Conservation (phyloP, 2,888 invertebrate species). For the Acleris sparsana region DNA sequence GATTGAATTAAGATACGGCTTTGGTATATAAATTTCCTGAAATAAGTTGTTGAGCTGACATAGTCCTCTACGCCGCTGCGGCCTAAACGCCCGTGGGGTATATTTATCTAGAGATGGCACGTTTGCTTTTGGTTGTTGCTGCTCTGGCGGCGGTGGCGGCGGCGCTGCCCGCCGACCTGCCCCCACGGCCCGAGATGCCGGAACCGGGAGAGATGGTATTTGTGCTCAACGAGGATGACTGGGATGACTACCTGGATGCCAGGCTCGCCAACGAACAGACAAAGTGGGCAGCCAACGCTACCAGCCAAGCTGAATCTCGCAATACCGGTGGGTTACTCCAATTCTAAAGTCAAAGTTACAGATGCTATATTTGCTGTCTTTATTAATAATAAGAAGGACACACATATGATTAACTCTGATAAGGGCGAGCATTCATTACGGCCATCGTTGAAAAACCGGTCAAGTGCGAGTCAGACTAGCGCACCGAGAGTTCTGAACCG, state of each 20-base stretch:
- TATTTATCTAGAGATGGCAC: slow-evolving; percentile 36
- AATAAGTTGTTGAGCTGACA: background rate
- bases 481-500: too few species aligned
- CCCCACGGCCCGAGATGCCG: slow-evolving; percentile 41
- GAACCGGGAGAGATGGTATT: slow-evolving; percentile 67
- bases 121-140: slow-evolving; percentile 47
- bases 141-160: slow-evolving; percentile 47
- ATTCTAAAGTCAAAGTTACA: too few species aligned
- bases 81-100: background rate
- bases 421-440: too few species aligned
- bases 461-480: too few species aligned
- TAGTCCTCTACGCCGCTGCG: slow-evolving; percentile 1
- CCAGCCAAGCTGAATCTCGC: slow-evolving; percentile 44
- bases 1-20: slow-evolving; percentile 13
- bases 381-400: too few species aligned
- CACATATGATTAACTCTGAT: too few species aligned
- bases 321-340: slow-evolving; percentile 53
- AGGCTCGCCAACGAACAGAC: slow-evolving; percentile 65
- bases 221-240: slow-evolving; percentile 70
- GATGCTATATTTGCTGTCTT: too few species aligned
- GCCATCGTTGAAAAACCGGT: too few species aligned
- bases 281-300: slow-evolving; percentile 50
- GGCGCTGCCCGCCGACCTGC: slow-evolving; percentile 46
- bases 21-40: slow-evolving; percentile 12
- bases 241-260: slow-evolving; percentile 73